Evolutionary conservation across 92 coral and sea anemone species (phyloP), one percentile per base, ranked within the genome.

Genomic region (Actinostola sp.): DNA sequence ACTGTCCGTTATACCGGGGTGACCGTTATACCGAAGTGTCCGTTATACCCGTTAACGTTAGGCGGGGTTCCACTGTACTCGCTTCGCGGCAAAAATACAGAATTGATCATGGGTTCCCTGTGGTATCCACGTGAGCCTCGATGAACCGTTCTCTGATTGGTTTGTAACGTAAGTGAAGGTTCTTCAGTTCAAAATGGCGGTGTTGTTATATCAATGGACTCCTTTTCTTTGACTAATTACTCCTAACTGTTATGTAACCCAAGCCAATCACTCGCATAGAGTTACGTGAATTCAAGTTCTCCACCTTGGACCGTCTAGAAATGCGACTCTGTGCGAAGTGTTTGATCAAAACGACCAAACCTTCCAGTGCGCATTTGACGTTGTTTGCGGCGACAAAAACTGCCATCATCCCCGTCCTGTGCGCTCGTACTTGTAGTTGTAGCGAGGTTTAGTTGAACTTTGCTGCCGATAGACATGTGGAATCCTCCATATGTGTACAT

Each of bases 21-120:
- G n/a, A n/a, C n/a, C n/a, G n/a, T n/a, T n/a, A n/a, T n/a, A n/a
- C n/a, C n/a, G n/a, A n/a, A n/a, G n/a, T n/a, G n/a, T n/a, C n/a
- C n/a, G n/a, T n/a, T n/a, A n/a, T n/a, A n/a, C n/a, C n/a, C n/a
- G n/a, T n/a, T n/a, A n/a, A n/a, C n/a, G n/a, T n/a, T n/a, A n/a
- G n/a, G n/a, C n/a, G n/a, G n/a, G n/a, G n/a, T n/a, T n/a, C n/a
- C n/a, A n/a, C n/a, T n/a, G n/a, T n/a, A n/a, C n/a, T n/a, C n/a
- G n/a, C n/a, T n/a, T n/a, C n/a, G n/a, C n/a, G n/a, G n/a, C n/a
- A n/a, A n/a, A n/a, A n/a, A n/a, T n/a, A n/a, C n/a, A n/a, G n/a
- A n/a, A n/a, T n/a, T n/a, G n/a, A n/a, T n/a, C n/a, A 20, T 53
- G 63, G 63, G 39, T 26, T 57, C 2, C 63, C 63, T 57, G 63